Evolutionary conservation across 1,140 invertebrate species (phyloP), one percentile per base, ranked within the genome.

Genomic region (Drosophila watanabei): DNA sequence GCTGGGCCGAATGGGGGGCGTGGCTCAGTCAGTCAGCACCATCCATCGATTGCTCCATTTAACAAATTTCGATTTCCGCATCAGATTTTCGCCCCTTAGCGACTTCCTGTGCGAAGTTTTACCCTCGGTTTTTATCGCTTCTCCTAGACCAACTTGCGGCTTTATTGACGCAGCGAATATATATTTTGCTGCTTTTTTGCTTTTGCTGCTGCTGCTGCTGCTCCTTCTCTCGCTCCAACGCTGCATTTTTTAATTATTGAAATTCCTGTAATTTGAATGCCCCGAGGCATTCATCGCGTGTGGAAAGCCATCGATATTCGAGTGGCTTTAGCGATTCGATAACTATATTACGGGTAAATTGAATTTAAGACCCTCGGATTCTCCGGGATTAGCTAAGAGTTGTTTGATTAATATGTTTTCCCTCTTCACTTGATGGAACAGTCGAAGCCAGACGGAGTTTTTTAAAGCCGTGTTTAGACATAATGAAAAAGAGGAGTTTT

Each of bases 1-100:
- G 13, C 24, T 1, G 46, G 32, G 65, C 16, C 7, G n/a, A 16
- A 18, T 4, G 9, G 39, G 49, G 45, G 64, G 64, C 51, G 56
- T 64, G 75, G 66, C 24, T 16, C 46, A 60, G 48, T 57, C 75
- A 77, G 58, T 76, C 72, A 83, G 39, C 56, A 66, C 76, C 48
- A 89, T 88, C 72, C 85, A 89, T 90, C 86, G 82, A 90, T 90
- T 90, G 86, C 86, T 90, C 86, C 86, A 90, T 90, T 90, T 90
- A 90, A 90, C 86, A 90, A 90, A 90, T 90, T 90, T 90, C 87
- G 87, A 90, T 90, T 90, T 89, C 86, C 86, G 82, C 68, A 82
- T 85, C 86, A 89, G 85, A 89, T 90, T 89, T 89, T 82, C 73
- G 64, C 72, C 86, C 86, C 82, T 66, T 61, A 80, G 79, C 82